These are phyloP conservation scores for Nesometra sesokonis DNA, from an alignment of 35 echinoderm and acorn worm genomes.

Conservation along the genomic window DNA sequence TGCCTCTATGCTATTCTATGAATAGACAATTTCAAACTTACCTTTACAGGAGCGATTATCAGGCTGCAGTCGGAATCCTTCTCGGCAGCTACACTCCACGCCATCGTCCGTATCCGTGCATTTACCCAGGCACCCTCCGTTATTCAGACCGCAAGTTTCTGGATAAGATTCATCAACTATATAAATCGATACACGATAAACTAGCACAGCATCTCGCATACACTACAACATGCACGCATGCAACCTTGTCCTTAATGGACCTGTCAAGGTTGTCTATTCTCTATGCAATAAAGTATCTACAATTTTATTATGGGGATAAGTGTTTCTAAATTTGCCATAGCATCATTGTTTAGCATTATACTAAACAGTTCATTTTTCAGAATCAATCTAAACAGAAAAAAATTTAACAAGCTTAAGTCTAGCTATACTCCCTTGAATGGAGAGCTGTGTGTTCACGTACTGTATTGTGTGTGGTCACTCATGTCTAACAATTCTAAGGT, in stretches of 20 bases:
- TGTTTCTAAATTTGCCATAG: too few relatives aligned
- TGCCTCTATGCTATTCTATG: too few relatives aligned
- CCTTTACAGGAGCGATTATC: constrained; percentile 86
- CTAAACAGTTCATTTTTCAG: too few relatives aligned
- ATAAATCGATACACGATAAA: neutral
- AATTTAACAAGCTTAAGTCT: too few relatives aligned
- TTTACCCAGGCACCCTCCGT: constrained; percentile 81
- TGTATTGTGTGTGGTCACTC: too few relatives aligned
- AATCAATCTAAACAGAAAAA: too few relatives aligned
- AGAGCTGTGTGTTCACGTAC: too few relatives aligned
- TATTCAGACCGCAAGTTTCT: constrained; percentile 98
- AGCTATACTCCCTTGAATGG: too few relatives aligned
- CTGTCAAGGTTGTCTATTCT: neutral
- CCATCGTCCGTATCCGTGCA: constrained; percentile 78
- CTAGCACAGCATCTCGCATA: neutral
- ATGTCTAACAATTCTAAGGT: too few relatives aligned
- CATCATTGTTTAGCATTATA: too few relatives aligned
- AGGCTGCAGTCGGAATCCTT: constrained; percentile 56
- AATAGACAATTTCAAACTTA: neutral
- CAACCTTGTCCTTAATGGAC: neutral
- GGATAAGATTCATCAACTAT: constrained; percentile 39
- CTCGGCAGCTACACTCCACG: constrained; percentile 78
- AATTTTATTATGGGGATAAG: too few relatives aligned
- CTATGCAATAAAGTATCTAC: too few relatives aligned
- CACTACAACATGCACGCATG: neutral